Percentiles rank a stretch among this genome's conserved stretches.
phyloP scores from a whole-genome alignment of 2,797 vertebrate genomes.

The Scleropages formosus region DNA sequence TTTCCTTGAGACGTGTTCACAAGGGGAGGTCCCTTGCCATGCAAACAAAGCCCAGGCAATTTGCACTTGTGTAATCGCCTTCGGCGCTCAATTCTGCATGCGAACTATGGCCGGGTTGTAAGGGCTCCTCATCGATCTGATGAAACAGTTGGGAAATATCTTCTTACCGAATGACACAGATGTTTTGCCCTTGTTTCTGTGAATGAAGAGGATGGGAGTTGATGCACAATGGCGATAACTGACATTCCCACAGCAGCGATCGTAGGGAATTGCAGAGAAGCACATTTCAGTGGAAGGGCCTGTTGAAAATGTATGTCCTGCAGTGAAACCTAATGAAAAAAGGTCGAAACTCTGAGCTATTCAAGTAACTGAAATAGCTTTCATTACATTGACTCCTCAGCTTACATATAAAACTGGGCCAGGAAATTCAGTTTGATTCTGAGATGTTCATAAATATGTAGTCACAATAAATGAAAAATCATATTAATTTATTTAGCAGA shows the following conservation, averaged over 20 bases:
- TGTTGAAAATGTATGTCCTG: slow-evolving; percentile 51
- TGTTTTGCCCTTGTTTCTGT: slow-evolving; percentile 63
- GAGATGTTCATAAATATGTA: background rate
- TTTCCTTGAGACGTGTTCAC: background rate
- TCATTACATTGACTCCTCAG: slow-evolving; percentile 46
- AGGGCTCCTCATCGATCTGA: slow-evolving; percentile 82
- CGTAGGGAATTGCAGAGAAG: slow-evolving; percentile 57
- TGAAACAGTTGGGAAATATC: slow-evolving; percentile 81
- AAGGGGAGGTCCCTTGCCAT: background rate
- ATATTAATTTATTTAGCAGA: no score
- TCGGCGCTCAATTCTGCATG: slow-evolving; percentile 72
- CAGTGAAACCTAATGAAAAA: slow-evolving; percentile 65
- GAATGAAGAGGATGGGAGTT: slow-evolving; percentile 54
- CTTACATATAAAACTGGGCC: no score
- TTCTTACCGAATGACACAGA: slow-evolving; percentile 74
- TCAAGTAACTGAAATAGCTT: slow-evolving; percentile 46
- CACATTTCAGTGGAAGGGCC: slow-evolving; percentile 53
- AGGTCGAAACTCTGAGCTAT: slow-evolving; percentile 57
- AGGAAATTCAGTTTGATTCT: no score
- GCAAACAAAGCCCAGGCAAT: background rate
- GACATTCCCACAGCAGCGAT: slow-evolving; percentile 62
- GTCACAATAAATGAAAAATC: background rate
- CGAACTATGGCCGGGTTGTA: slow-evolving; percentile 79
- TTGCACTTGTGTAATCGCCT: slow-evolving; percentile 19
- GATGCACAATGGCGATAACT: no score